Evolutionary conservation across 1,140 invertebrate genomes (phyloP), one percentile per base, ranked within the genome.

Genomic region (Pseudomyrmex cubaensis): DNA sequence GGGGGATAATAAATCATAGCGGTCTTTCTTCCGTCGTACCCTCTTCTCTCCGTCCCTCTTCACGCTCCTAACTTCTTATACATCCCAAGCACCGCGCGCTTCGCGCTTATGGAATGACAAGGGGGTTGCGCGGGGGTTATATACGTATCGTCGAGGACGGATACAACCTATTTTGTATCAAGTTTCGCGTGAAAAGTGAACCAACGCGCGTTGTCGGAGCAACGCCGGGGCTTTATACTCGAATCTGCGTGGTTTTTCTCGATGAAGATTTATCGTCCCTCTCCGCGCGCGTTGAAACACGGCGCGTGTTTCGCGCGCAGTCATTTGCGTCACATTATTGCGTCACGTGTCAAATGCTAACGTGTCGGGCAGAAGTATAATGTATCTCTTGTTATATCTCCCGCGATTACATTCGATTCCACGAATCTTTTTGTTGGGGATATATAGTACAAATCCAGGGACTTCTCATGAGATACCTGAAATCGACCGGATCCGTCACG

Each of bases 1-100:
- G 90, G 88, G 91, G 89, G 89, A 92, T 92, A 93, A 94, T 94
- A 94, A 94, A 94, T 94, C 94, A 94, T 94, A 93, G 87, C 85
- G 80, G 87, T 91, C 91, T 88, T 85, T 87, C 86, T 91, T 87
- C 89, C 78, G 48, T 44, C 76, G 35, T 57, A 20, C 44, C 75
- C 50, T 72, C 63, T 50, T 50, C 50, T 12, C 67, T 61, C 57
- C 63, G 46, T 20, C 17, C 22, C 17, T 3, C 59, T 54, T 66
- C 20, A 22, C 67, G 52, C 57, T 84, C 83, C 74, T 76, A 88
- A 61, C 87, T 87, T 87, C 87, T 88, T 89, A 85, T 87, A 85
- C 78, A 84, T 67, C 84, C 54, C 35, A 35, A 84, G 66, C 66
- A 56, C 56, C 17, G 48, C 59, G 73, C 67, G 22, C 35, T 35